Evolutionary conservation across 2,113 vertebrate genomes (phyloP).

Genomic region (Bagarius yarrelli): DNA sequence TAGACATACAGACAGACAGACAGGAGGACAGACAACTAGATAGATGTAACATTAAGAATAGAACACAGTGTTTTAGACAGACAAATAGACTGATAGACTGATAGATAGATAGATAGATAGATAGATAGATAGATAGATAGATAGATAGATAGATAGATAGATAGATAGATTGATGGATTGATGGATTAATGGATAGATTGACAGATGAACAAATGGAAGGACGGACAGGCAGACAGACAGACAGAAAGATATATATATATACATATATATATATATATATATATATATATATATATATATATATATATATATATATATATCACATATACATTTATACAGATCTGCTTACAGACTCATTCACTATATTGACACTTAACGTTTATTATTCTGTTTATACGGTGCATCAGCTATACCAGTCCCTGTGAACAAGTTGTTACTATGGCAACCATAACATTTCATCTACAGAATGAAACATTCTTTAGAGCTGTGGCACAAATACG

Average conservation of each 20-base stretch:
- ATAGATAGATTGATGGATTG: not conserved
- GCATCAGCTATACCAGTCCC: not conserved
- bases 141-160: not conserved
- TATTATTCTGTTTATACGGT: not conserved
- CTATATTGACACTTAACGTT: not conserved
- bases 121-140: not conserved
- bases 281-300: too few relatives aligned
- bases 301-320: too few relatives aligned
- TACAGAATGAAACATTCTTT: not conserved
- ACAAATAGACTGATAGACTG: not conserved
- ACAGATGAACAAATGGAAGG: too few relatives aligned
- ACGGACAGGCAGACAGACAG: too few relatives aligned
- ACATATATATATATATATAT: too few relatives aligned
- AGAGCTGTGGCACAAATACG: not conserved
- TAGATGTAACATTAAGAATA: not conserved
- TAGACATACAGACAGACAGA: constrained; percentile 4
- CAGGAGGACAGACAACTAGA: not conserved
- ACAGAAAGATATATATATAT: too few relatives aligned
- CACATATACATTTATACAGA: too few relatives aligned
- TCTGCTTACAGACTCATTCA: too few relatives aligned
- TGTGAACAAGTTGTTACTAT: not conserved
- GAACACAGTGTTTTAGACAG: not conserved
- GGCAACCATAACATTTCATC: not conserved
- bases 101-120: not conserved
- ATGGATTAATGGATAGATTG: too few relatives aligned